Base-by-base conservation (phyloP, 1,140 invertebrate species). In the Drosophila baimaii region DNA sequence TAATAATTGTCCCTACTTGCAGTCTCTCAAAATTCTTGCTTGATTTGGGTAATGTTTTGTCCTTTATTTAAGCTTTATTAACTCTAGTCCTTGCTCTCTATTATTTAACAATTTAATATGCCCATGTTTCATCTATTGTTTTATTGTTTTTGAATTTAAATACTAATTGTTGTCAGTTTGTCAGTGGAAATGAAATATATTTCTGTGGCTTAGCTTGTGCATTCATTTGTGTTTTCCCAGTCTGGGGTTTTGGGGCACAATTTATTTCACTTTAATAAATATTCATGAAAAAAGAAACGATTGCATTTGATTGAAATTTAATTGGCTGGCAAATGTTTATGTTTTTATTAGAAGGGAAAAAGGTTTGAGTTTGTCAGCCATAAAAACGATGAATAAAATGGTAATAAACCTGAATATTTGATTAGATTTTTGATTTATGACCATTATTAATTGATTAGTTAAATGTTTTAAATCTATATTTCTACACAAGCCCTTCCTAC, bases 71-170 rank as follows among this genome's bases (percentile, higher is more conserved):
- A 12, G 31, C 29, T 19, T 44, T 12, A 63, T 52, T n/a, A n/a
- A 51, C 27, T 27, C 2, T 5, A 10, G 0, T 5, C 33, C 7
- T 25, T 62, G 39, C 29, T 63, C 23, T 25, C 9, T 9, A 41
- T 55, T 69, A 68, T 55, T 69, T 70, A 35, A 43, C 25, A 37
- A 8, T 37, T 21, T 44, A 41, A 52, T 52, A 23, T 10, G 10
- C 8, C 13, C 17, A 17, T 31, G 15, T 23, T 52, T 33, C 5
- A 23, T 33, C 10, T 29, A 52, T 29, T 52, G 23, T 31, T 23
- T 23, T 52, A 8, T 17, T 33, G 15, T 9, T 25, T 66, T 19
- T 21, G n/a, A 12, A 23, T 41, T 68, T 66, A 68, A 66, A 68
- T 25, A 41, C 25, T 21, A 66, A 66, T 51, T 66, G 33, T 31